Conservation (phyloP, 2,888 invertebrate species). For the Drosophila picticornis region DNA sequence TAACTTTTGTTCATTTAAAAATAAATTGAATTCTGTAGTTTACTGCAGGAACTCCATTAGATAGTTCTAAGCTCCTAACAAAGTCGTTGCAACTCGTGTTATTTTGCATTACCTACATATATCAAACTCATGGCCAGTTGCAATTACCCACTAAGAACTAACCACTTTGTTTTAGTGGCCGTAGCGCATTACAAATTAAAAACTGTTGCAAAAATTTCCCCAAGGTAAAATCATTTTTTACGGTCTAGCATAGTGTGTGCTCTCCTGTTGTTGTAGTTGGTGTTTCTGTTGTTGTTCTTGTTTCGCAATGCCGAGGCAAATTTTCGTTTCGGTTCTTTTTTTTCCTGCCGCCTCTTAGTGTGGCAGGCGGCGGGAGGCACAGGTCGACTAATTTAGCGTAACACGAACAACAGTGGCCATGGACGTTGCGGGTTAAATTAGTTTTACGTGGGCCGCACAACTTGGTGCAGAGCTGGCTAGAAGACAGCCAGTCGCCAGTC, state of each 20-base stretch:
- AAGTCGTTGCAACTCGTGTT: constrained; percentile 17
- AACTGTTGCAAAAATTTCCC: constrained; percentile 79
- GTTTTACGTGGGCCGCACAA: constrained; percentile 74
- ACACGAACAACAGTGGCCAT: constrained; percentile 79
- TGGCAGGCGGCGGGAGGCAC: constrained; percentile 15
- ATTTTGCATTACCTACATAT: constrained; percentile 13
- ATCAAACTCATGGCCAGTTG: constrained; percentile 23
- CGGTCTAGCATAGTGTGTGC: constrained; percentile 24
- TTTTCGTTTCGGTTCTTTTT: constrained; percentile 21
- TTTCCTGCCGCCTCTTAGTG: constrained; percentile 33
- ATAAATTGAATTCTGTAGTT: background rate
- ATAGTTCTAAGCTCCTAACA: background rate
- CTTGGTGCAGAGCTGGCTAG: constrained; percentile 27
- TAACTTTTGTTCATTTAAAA: background rate
- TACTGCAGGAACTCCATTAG: background rate
- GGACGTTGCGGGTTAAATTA: constrained; percentile 78
- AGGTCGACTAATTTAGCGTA: constrained; percentile 78
- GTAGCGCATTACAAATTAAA: constrained; percentile 76
- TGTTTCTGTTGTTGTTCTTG: constrained; percentile 22
- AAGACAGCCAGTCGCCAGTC: constrained; percentile 46
- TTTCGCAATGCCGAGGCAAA: constrained; percentile 41
- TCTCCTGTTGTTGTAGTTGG: constrained; percentile 1
- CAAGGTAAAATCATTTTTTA: constrained; percentile 76
- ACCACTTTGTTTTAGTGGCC: constrained; percentile 68
- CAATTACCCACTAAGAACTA: constrained; percentile 63